These are phyloP conservation scores for Ditula angustiorana DNA, from an alignment of 2,888 invertebrate genomes.

Conservation along the genomic window DNA sequence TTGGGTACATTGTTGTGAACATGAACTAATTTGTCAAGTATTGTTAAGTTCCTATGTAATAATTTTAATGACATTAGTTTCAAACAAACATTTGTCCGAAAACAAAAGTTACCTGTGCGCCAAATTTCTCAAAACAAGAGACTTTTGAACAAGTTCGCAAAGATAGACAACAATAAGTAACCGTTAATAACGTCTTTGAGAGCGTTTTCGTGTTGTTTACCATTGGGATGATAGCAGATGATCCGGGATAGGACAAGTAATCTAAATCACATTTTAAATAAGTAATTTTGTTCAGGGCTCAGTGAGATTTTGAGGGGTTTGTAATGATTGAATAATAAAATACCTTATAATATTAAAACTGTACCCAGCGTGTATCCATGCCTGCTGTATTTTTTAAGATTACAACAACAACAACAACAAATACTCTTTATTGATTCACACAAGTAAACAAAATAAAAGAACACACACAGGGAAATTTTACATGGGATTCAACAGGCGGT, in stretches of 20 bases:
- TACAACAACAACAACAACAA: too few species aligned
- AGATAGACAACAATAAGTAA: conserved; percentile 21
- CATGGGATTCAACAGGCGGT: too few species aligned
- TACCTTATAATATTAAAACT: neutral
- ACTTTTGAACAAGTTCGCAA: conserved; percentile 22
- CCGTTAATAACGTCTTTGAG: conserved; percentile 30
- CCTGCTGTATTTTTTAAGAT: too few species aligned
- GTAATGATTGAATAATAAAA: conserved; percentile 8
- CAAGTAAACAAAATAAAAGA: too few species aligned
- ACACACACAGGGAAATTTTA: too few species aligned
- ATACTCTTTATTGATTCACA: too few species aligned
- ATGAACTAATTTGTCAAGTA: neutral
- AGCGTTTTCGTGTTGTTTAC: conserved; percentile 35
- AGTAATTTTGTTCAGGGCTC: conserved; percentile 2
- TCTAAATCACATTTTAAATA: conserved; percentile 19
- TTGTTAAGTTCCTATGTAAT: neutral
- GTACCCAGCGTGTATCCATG: too few species aligned
- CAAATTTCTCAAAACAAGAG: conserved; percentile 4
- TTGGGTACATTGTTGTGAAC: neutral
- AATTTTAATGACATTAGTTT: conserved; percentile 15
- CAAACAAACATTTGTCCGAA: conserved; percentile 7
- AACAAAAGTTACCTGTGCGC: conserved; percentile 5
- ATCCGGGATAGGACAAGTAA: conserved; percentile 22
- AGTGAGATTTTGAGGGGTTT: conserved; percentile 44
- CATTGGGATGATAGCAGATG: conserved; percentile 21